Conservation (phyloP, 2,888 invertebrate species). For the Eumerus sabulonum region DNA sequence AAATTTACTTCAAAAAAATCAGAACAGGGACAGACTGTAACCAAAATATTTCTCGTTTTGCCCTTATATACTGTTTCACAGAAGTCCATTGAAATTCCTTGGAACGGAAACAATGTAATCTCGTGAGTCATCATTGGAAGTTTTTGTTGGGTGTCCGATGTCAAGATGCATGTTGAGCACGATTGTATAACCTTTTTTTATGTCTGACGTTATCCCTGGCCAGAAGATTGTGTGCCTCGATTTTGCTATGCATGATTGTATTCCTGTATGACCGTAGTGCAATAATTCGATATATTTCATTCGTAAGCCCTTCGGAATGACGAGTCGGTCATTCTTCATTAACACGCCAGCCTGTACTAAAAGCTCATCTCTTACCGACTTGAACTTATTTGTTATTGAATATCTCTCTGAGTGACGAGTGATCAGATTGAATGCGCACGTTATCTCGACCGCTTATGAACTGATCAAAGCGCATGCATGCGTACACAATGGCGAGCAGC, state of each 20-base stretch:
- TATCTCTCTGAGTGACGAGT: constrained; percentile 11
- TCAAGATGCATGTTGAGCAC: constrained; percentile 7
- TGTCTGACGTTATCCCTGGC: too few species aligned
- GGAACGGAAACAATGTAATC: constrained; percentile 18
- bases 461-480: constrained; percentile 25
- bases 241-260: too few species aligned
- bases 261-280: constrained; percentile 36
- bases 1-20: constrained; percentile 13
- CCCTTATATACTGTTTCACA: constrained; percentile 14
- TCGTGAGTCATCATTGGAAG: constrained; percentile 35
- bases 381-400: constrained; percentile 14
- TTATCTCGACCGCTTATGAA: constrained; percentile 31
- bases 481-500: constrained; percentile 18
- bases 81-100: constrained; percentile 28
- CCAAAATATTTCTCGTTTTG: constrained; percentile 24
- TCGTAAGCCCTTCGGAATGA: too few species aligned
- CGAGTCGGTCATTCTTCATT: too few species aligned
- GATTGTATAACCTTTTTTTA: too few species aligned
- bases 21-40: constrained; percentile 18
- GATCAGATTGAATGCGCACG: neutral
- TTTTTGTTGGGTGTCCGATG: constrained; percentile 11
- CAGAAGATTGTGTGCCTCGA: too few species aligned
- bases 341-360: constrained; percentile 6
- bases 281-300: constrained; percentile 19
- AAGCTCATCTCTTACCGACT: constrained; percentile 16